These are phyloP conservation scores for Halichondria panicea DNA, from an alignment of 37 sponge, comb jelly and placozoan genomes.

Conservation along the genomic window DNA sequence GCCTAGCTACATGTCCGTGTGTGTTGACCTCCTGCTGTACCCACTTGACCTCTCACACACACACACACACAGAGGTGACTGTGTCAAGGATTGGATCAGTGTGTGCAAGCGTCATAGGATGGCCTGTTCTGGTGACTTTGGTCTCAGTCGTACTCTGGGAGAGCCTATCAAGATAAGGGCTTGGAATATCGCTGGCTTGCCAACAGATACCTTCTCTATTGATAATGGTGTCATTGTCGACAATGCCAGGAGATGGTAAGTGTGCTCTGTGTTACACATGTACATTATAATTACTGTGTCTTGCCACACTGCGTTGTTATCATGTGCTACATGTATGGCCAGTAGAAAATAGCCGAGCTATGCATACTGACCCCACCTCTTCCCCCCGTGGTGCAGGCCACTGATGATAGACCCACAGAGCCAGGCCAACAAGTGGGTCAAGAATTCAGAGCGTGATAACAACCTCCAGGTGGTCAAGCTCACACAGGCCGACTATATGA, in stretches of 20 bases:
- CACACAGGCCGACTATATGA: slow-evolving; percentile 91
- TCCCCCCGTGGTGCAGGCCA: slow-evolving; percentile 52
- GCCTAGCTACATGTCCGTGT: neutral
- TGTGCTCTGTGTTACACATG: neutral
- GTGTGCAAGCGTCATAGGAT: slow-evolving; percentile 76
- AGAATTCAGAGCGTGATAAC: slow-evolving; percentile 89
- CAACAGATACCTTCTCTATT: slow-evolving; percentile 94
- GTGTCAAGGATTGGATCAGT: slow-evolving; percentile 77
- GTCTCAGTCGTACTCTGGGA: slow-evolving; percentile 89
- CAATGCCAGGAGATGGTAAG: slow-evolving; percentile 95
- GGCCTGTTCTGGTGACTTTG: slow-evolving; percentile 87
- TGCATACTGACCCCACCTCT: neutral
- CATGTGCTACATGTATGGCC: neutral
- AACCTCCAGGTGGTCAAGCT: slow-evolving; percentile 94
- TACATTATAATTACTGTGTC: neutral
- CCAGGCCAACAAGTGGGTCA: slow-evolving; percentile 99
- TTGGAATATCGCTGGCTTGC: slow-evolving; percentile 98
- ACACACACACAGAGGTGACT: slow-evolving; percentile 16
- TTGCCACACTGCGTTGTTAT: neutral
- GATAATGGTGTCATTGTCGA: slow-evolving; percentile 98
- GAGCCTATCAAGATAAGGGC: slow-evolving; percentile 99
- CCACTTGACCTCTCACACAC: too few relatives aligned
- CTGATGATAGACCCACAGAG: slow-evolving; percentile 99
- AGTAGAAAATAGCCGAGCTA: neutral
- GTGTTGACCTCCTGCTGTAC: slow-evolving; percentile 1